Evolutionary conservation across 2,797 vertebrate species (phyloP).

Genomic region (Enteromius viviparus): DNA sequence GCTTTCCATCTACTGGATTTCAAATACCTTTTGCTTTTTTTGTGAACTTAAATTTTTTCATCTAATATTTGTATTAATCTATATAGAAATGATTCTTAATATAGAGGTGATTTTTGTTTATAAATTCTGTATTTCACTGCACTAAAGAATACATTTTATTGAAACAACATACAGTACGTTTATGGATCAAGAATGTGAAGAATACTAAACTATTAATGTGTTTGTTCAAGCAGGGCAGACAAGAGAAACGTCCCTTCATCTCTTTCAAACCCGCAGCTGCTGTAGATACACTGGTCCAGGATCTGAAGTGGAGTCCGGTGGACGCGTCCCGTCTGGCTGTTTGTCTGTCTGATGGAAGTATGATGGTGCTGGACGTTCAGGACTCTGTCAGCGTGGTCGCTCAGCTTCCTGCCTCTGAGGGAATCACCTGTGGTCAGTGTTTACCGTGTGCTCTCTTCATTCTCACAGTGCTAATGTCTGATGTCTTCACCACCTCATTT

Average conservation of each 20-base stretch:
- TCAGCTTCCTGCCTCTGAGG: constrained; percentile 77
- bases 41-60: not conserved
- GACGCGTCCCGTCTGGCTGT: constrained; percentile 80
- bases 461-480: not conserved
- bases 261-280: constrained; percentile 79
- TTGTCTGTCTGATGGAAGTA: constrained; percentile 89
- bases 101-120: not conserved
- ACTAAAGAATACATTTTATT: not conserved
- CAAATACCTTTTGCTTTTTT: not conserved
- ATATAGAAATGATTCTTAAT: not conserved
- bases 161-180: not conserved
- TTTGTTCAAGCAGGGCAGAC: constrained; percentile 72
- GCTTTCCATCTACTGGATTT: not conserved
- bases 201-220: not conserved
- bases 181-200: not conserved
- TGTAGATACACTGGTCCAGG: constrained; percentile 75
- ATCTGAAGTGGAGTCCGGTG: constrained; percentile 94
- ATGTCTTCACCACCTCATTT: not conserved
- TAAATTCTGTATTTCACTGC: no score
- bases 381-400: constrained; percentile 80
- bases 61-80: not conserved
- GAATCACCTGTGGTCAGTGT: constrained; percentile 90
- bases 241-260: constrained; percentile 86
- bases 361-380: constrained; percentile 87
- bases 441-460: not conserved